Conservation (phyloP, 2,797 vertebrate genomes). For the Echiichthys vipera region DNA sequence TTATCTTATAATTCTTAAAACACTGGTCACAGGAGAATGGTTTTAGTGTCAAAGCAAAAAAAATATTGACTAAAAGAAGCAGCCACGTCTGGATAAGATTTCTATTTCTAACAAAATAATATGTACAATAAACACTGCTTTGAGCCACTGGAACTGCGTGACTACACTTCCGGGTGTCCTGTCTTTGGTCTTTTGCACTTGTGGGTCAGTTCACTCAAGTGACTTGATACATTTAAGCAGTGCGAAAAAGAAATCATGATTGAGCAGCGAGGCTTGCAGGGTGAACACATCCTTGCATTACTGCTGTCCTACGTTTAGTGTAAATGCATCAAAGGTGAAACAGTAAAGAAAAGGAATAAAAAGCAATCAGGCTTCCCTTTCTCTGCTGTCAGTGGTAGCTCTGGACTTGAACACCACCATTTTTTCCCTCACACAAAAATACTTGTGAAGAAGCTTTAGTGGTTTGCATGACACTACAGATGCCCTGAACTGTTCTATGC, state of each 20-base stretch:
- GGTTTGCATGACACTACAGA: background rate
- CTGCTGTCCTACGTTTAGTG: background rate
- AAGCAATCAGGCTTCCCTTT: background rate
- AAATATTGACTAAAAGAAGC: background rate
- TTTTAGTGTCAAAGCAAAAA: constrained; percentile 1
- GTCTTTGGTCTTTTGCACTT: background rate
- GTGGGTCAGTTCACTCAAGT: background rate
- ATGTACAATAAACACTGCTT: background rate
- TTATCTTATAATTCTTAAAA: background rate
- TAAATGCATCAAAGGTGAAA: background rate
- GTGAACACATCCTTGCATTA: background rate
- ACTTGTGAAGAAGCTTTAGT: background rate
- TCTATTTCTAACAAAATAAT: background rate
- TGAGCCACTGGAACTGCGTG: background rate
- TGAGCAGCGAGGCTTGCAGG: background rate
- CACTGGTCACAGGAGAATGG: background rate
- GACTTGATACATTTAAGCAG: background rate
- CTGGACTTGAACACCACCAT: background rate
- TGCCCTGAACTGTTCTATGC: background rate
- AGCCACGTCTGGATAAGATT: background rate
- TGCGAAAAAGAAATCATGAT: background rate
- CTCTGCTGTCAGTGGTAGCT: background rate
- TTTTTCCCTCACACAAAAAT: constrained; percentile 5
- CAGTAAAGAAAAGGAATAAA: background rate
- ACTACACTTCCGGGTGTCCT: background rate